Conservation (phyloP, 2,113 vertebrate species). For the Brachypteracias leptosomus region DNA sequence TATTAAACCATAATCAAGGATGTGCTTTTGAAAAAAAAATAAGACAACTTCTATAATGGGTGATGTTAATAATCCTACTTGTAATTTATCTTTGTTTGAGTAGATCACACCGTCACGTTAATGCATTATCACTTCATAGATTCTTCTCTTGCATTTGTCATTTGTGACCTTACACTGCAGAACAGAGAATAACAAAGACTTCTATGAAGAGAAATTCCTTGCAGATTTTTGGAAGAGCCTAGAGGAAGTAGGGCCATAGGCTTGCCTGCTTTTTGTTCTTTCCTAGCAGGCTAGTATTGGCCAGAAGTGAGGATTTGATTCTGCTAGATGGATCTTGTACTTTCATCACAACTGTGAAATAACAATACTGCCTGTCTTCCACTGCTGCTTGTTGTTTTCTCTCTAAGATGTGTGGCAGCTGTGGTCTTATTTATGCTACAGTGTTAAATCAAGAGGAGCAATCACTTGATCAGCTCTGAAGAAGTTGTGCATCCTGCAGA, state of each 20-base stretch:
- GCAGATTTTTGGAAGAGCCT: neutral
- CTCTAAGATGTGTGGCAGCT: neutral
- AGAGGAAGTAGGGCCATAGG: neutral
- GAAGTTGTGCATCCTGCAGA: neutral
- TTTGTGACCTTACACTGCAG: neutral
- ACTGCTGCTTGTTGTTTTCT: neutral
- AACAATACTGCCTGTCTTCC: neutral
- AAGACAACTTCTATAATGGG: neutral
- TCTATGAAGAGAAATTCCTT: neutral
- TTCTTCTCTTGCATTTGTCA: neutral
- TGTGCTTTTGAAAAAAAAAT: neutral
- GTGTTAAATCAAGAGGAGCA: neutral
- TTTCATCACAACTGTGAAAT: neutral
- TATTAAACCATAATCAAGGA: neutral
- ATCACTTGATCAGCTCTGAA: neutral
- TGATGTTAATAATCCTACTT: neutral
- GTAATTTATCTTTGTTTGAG: neutral
- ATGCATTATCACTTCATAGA: neutral
- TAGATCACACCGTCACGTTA: neutral
- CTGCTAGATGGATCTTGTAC: neutral
- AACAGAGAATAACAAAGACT: neutral
- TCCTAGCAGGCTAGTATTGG: neutral
- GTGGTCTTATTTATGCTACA: neutral
- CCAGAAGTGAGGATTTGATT: neutral
- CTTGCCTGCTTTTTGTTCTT: neutral